Base-by-base conservation (phyloP, 2,113 vertebrate species). In the Odocoileus hemionus region DNA sequence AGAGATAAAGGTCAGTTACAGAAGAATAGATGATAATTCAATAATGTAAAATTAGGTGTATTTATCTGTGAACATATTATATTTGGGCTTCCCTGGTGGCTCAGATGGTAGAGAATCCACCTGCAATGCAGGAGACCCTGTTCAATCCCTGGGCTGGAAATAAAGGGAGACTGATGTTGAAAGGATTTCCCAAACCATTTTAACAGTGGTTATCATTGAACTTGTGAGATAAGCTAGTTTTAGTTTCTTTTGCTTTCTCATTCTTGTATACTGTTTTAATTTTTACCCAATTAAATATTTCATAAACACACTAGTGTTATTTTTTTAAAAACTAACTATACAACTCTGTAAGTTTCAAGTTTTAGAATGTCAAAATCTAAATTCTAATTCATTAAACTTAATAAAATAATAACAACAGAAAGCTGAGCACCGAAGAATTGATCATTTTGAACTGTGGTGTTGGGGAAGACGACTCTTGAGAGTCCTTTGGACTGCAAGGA, bases 401-500 rank as follows among this genome's bases (percentile, higher is more conserved):
- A 87, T 94, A 70, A 80, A 97, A 87, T 87, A 93, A 82, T 78
- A 96, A 78, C 67, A 95, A 78, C 67, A 74, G 67, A 74, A 74
- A 74, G 10, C 19, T 39, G 67, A 74, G 36, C 36, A 74, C 10
- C 10, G 0, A 39, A 74, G 67, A 74, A 74, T 0, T 74, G 67
- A 74, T 74, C 12, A 5, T 39, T 74, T 74, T 74, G 67, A 74
- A 74, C 36, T 25, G 10, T 13, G 10, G 21, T 74, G 5, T 39
- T 74, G 36, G 36, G 25, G 19, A 74, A 74, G 36, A 39, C 0
- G 5, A 74, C 36, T 74, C 67, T 74, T 74, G 67, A 74, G n/a
- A 74, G 19, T 74, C 67, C 36, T 74, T 39, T 74, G 67, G 36
- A 74, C 19, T 39, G 10, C 67, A 74, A 39, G 36, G 67, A 39